These are phyloP conservation scores for Tursiops truncatus DNA, from an alignment of 2,113 vertebrate species.

Conservation along the genomic window DNA sequence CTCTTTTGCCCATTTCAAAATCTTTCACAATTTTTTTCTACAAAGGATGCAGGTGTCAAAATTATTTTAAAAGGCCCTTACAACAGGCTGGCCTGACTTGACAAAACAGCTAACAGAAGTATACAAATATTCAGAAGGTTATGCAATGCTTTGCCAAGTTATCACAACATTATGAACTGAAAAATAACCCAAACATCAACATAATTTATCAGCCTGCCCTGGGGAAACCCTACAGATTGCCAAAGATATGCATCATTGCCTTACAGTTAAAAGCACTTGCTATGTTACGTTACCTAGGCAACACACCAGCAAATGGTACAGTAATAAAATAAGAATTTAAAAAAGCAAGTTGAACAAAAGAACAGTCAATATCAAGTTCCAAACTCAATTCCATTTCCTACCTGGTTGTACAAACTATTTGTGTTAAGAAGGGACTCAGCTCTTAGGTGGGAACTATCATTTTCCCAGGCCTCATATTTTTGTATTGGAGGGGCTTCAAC, in stretches of 20 bases:
- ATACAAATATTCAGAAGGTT: conserved; percentile 49
- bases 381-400: not conserved
- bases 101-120: not conserved
- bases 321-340: conserved; percentile 41
- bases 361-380: conserved; percentile 12
- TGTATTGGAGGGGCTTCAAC: not conserved
- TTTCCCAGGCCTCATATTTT: conserved; percentile 3
- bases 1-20: conserved; percentile 7
- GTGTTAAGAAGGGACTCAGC: not conserved
- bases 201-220: conserved; percentile 44
- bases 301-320: conserved; percentile 18
- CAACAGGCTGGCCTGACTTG: not conserved
- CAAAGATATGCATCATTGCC: conserved; percentile 27
- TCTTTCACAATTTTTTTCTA: not conserved
- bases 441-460: not conserved
- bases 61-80: not conserved
- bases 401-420: not conserved
- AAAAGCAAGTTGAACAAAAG: conserved; percentile 32
- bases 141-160: conserved; percentile 1
- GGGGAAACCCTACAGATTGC: conserved; percentile 26
- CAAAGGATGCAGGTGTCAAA: not conserved
- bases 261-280: conserved; percentile 49
- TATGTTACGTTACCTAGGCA: conserved; percentile 53
- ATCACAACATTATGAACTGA: conserved; percentile 38
- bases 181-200: conserved; percentile 41